A percentile compares a stretch with the other conserved stretches of the same genome.
phyloP scores from a whole-genome alignment of 1,140 invertebrate genomes.

The Nomia melanderi region DNA sequence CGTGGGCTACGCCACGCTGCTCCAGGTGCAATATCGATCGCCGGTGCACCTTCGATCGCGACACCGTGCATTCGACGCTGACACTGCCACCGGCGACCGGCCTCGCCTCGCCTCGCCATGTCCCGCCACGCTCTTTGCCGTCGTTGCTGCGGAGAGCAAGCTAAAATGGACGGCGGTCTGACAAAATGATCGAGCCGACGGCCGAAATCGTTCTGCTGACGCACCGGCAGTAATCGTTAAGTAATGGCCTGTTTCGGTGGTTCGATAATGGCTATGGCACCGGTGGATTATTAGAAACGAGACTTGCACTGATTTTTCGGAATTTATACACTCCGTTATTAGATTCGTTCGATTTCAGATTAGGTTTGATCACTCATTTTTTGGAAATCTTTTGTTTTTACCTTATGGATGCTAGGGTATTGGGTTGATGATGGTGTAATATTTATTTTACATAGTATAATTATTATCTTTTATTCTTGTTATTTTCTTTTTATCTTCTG shows the following conservation, averaged over 20 bases:
- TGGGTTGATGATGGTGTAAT: too few relatives aligned
- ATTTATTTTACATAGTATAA: too few relatives aligned
- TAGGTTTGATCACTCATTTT: too few relatives aligned
- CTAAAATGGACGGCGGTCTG: neutral
- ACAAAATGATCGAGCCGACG: slow-evolving; percentile 3
- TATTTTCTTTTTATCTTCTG: too few relatives aligned
- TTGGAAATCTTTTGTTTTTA: too few relatives aligned
- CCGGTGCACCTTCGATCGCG: slow-evolving; percentile 35
- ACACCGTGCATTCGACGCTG: slow-evolving; percentile 1
- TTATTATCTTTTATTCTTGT: too few relatives aligned
- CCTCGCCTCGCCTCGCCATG: neutral
- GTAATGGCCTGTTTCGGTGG: neutral
- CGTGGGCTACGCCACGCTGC: neutral
- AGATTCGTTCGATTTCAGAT: too few relatives aligned
- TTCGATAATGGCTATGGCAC: neutral
- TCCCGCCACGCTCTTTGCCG: too few relatives aligned
- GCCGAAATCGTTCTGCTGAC: slow-evolving; percentile 2
- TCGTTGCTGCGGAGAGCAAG: neutral
- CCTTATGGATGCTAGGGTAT: too few relatives aligned
- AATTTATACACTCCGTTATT: neutral
- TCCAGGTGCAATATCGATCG: slow-evolving; percentile 52
- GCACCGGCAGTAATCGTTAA: slow-evolving; percentile 3
- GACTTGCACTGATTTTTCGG: neutral
- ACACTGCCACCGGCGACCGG: neutral
- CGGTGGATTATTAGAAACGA: neutral